Evolutionary conservation across 1,140 invertebrate genomes (phyloP).

Genomic region (Propsilocerus akamusi): DNA sequence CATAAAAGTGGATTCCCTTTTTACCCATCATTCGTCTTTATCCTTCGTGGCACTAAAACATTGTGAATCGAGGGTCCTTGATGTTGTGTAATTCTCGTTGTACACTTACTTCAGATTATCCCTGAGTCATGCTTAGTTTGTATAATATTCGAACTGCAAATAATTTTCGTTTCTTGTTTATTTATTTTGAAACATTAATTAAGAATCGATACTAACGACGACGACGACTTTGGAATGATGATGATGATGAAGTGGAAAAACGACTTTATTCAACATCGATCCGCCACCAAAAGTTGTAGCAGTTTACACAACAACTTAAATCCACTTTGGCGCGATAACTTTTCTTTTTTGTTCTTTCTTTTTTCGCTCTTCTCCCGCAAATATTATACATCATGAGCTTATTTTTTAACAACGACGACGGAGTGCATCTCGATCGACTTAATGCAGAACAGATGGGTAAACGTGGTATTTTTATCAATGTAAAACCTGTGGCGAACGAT

Average conservation of each 20-base stretch:
- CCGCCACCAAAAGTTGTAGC: too few species aligned
- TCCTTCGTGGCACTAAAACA: too few species aligned
- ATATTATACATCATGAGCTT: neutral
- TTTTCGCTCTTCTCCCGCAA: neutral
- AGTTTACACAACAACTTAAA: too few species aligned
- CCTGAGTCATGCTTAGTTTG: too few species aligned
- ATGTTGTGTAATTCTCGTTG: neutral
- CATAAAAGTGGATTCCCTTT: too few species aligned
- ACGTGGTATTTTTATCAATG: neutral
- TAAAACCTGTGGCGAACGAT: neutral
- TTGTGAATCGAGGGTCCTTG: neutral
- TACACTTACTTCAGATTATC: neutral
- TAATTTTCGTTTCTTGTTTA: neutral
- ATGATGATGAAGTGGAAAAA: too few species aligned
- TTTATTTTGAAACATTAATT: slow-evolving; percentile 3
- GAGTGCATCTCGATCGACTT: neutral
- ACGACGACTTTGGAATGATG: neutral
- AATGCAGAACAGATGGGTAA: slow-evolving; percentile 1
- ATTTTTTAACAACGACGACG: neutral
- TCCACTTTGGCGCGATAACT: too few species aligned
- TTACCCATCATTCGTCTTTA: too few species aligned
- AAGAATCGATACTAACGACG: neutral
- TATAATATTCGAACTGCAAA: neutral
- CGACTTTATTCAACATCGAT: too few species aligned
- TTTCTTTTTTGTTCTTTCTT: too few species aligned